A percentile compares a stretch with the other conserved stretches of the same genome.
These are phyloP conservation scores for Sciurus carolinensis DNA, from an alignment of 2,797 vertebrate genomes.

Conservation along the genomic window DNA sequence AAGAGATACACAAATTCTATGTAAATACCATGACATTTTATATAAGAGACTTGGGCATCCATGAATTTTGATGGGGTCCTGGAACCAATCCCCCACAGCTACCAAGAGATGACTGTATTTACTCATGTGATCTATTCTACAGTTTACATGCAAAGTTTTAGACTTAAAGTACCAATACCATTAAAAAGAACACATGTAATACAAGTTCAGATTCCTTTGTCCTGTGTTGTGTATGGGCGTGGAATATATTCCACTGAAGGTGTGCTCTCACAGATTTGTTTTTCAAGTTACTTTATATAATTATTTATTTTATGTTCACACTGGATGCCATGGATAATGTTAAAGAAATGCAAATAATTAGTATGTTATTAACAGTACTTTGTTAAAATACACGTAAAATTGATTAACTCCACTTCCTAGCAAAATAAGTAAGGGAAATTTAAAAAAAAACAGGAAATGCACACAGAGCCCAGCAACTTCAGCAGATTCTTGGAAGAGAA, in stretches of 20 bases:
- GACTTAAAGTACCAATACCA: not conserved
- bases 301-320: not conserved
- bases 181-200: not conserved
- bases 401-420: not conserved
- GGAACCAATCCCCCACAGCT: not conserved
- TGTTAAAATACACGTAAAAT: not conserved
- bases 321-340: not conserved
- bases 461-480: not conserved
- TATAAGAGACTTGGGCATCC: not conserved
- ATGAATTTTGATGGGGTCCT: not conserved
- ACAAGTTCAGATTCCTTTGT: not conserved
- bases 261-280: not conserved
- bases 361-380: not conserved
- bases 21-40: not conserved
- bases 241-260: not conserved
- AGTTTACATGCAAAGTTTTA: not conserved
- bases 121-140: not conserved
- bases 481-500: slow-evolving; percentile 36
- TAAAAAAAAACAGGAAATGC: not conserved
- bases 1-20: not conserved
- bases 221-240: not conserved
- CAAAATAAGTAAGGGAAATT: not conserved
- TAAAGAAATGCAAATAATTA: not conserved
- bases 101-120: not conserved
- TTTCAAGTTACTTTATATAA: not conserved